Evolutionary conservation across 1,140 invertebrate genomes (phyloP), one percentile per base, ranked within the genome.

Genomic region (Hyposmocoma kahamanoa): DNA sequence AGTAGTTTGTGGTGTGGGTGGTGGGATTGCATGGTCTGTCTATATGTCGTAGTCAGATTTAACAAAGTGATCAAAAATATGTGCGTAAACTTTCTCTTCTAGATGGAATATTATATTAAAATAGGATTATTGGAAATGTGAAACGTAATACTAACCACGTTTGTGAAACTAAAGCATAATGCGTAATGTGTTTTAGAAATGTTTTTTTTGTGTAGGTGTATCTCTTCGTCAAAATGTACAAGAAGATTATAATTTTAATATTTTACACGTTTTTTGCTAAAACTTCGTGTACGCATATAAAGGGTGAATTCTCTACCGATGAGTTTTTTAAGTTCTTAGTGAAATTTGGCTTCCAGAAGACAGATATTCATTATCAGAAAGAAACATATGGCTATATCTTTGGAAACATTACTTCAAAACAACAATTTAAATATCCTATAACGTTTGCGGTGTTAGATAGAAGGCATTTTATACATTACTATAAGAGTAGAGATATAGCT

Each of bases 261-360:
- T 67, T 70, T 54, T 64, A 53, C 28, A 59, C 56, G n/a, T 53
- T 72, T 47, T 63, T 81, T 42, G 13, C 64, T 10, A 42, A 41
- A 21, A 67, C 64, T 19, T 72, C 67, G 15, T 53, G 66, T 24
- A 73, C 72, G 34, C 82, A 74, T 44, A 78, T 85, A 50, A 70
- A 72, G 49, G 82, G 79, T 34, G 68, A 75, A 57, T 85, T 85
- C 66, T 72, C 76, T 22, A 83, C 82, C 15, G 53, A 64, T 43
- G 80, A 83, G 28, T 98, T 97, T 79, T 98, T 97, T 76, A 91
- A 93, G 70, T 97, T 98, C 85, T 87, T 99, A 24, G 90, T 95
- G 2, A 98, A 98, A 86, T 99, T 98, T 84, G 97, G 97, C 47
- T 96, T 98, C 80, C 96, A 98, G 86, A 97, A 98, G 84, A 97